A percentile compares a stretch with the other conserved stretches of the same genome.
These are phyloP conservation scores for Adelphocoris suturalis DNA, from an alignment of 2,888 invertebrate species.

Conservation along the genomic window DNA sequence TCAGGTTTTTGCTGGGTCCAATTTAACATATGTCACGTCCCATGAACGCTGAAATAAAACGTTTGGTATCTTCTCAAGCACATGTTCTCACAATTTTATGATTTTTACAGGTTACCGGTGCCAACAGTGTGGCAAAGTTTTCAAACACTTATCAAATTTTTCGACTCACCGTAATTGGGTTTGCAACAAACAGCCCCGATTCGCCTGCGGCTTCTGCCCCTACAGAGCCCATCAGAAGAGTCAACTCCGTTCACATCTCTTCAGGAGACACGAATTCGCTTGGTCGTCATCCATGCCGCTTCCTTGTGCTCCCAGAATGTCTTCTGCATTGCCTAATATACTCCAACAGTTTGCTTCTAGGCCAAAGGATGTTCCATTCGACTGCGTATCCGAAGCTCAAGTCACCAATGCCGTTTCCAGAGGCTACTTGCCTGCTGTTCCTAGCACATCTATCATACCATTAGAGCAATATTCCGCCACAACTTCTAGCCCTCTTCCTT, in stretches of 20 bases:
- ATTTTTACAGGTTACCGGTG: conserved; percentile 72
- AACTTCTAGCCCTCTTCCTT: background rate
- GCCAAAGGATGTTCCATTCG: background rate
- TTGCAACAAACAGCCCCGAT: conserved; percentile 73
- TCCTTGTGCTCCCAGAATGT: background rate
- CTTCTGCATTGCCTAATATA: background rate
- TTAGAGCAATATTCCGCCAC: background rate
- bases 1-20: no score
- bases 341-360: background rate
- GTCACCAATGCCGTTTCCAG: conserved; percentile 38
- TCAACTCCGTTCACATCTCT: conserved; percentile 70
- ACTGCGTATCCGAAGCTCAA: conserved; percentile 20
- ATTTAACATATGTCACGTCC: no score
- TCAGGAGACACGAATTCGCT: conserved; percentile 63
- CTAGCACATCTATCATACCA: conserved; percentile 54
- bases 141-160: conserved; percentile 73
- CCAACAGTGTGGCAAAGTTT: conserved; percentile 72
- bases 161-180: conserved; percentile 73
- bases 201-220: conserved; percentile 70
- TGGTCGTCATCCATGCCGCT: conserved; percentile 29
- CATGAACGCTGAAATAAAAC: no score
- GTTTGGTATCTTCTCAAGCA: background rate
- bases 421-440: conserved; percentile 57
- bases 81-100: background rate
- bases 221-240: conserved; percentile 72